Percentiles rank a stretch among this genome's conserved stretches.
Conservation (phyloP, 2,888 invertebrate genomes). For the Acleris literana region DNA sequence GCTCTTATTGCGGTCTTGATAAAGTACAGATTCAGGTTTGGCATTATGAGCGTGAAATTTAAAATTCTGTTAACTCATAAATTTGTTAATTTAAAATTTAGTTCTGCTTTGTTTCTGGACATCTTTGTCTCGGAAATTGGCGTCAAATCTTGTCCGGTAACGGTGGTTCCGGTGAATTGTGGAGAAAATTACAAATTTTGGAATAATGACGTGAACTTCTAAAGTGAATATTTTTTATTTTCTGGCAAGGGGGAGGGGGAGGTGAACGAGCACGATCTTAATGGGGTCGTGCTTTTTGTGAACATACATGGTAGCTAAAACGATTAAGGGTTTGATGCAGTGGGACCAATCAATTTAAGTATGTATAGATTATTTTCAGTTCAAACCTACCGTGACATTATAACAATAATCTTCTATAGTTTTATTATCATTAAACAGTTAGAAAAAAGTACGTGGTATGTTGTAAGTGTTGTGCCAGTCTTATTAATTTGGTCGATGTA, state of each 20-base stretch:
- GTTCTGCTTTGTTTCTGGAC: slow-evolving; percentile 80
- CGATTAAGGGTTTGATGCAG: not conserved
- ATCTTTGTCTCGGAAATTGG: slow-evolving; percentile 76
- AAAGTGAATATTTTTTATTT: slow-evolving; percentile 47
- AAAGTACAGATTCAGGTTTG: slow-evolving; percentile 36
- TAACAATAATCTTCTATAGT: slow-evolving; percentile 15
- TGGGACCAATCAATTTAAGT: slow-evolving; percentile 4
- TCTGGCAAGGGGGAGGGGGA: too few species aligned
- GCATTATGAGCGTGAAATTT: not conserved
- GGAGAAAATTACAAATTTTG: slow-evolving; percentile 61
- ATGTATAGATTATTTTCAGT: slow-evolving; percentile 12
- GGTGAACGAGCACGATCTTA: too few species aligned
- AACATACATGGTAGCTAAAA: not conserved
- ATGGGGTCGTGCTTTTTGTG: too few species aligned
- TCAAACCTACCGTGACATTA: slow-evolving; percentile 15
- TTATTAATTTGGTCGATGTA: too few species aligned
- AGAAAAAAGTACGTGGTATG: too few species aligned
- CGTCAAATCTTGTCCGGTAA: slow-evolving; percentile 61
- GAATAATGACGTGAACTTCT: slow-evolving; percentile 54
- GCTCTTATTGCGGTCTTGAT: not conserved
- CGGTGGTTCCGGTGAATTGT: slow-evolving; percentile 61
- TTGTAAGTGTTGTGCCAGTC: too few species aligned
- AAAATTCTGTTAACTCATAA: slow-evolving; percentile 67
- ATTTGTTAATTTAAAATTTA: slow-evolving; percentile 66
- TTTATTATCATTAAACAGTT: not conserved